Evolutionary conservation across 2,113 vertebrate genomes (phyloP), one percentile per base, ranked within the genome.

Genomic region (Cnemophilus loriae): DNA sequence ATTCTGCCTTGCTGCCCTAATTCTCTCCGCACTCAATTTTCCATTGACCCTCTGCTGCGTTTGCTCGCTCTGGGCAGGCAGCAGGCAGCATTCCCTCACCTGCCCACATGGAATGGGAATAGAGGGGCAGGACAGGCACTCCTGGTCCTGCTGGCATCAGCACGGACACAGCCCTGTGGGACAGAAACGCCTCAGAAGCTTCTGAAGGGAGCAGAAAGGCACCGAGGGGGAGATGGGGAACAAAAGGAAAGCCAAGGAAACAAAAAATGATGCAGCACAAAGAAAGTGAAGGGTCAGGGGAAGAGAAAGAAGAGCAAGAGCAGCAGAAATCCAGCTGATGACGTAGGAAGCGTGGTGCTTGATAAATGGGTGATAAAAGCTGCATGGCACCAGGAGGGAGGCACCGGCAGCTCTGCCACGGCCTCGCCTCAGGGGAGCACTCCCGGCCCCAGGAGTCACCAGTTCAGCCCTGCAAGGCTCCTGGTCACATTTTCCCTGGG

Each of bases 11-110:
- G 87, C 93, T 94, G 93, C 93, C 95, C 81, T 94, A 77, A 94
- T 97, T 95, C 92, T 96, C 73, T 90, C 94, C 3, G 0, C 78
- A 93, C 93, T 97, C 95, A 92, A 94, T 97, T 95, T 85, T 92
- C 88, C 21, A 4, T 37, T 84, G 94, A 93, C 88, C 93, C 78
- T 63, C 14, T 68, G 83, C 71, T 28, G 68, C 1, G 0, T 89
- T 69, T 33, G 49, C 65, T 63, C 9, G 13, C 73, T 68, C 50
- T 16, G 70, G 60, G 87, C 65, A 71, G 92, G 82, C 30, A 9
- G 65, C 42, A 63, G 56, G 32, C 55, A 61, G 59, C 21, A 4
- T 46, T 55, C 33, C 12, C 70, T 78, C 75, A 19, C 42, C 69
- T 26, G 53, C 84, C 55, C 14, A 5, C 41, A 0, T 1, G 65